Evolutionary conservation across 2,888 invertebrate genomes (phyloP).

Genomic region (Slavum lentiscoides): DNA sequence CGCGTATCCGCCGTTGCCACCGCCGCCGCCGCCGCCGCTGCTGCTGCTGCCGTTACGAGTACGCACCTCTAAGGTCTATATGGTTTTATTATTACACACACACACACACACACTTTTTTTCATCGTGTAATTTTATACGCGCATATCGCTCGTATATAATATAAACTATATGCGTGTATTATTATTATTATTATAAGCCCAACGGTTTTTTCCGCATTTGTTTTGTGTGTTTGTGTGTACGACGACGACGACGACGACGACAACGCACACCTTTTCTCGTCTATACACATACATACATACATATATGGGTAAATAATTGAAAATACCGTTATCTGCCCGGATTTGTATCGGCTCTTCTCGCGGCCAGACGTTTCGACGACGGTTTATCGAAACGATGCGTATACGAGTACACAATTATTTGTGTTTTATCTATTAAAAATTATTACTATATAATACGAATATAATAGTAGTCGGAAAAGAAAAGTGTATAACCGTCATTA

Average conservation of each 20-base stretch:
- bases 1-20: conserved; percentile 44
- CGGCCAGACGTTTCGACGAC: too few relatives aligned
- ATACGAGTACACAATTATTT: too few relatives aligned
- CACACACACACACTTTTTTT: neutral
- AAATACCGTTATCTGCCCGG: conserved; percentile 38
- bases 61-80: conserved; percentile 47
- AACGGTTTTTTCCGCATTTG: conserved; percentile 53
- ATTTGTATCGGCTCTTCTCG: conserved; percentile 1
- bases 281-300: neutral
- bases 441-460: too few relatives aligned
- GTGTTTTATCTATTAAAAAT: too few relatives aligned
- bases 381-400: too few relatives aligned
- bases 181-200: conserved; percentile 22
- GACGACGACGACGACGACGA: neutral
- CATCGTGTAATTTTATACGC: conserved; percentile 38
- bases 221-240: conserved; percentile 23
- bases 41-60: conserved; percentile 30
- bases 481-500: too few relatives aligned
- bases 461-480: too few relatives aligned
- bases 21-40: neutral
- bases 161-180: too few relatives aligned
- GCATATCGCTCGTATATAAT: neutral
- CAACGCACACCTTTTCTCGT: conserved; percentile 39
- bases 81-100: conserved; percentile 45
- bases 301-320: neutral